These are phyloP conservation scores for Sitta europaea DNA, from an alignment of 2,113 vertebrate species.

Conservation along the genomic window DNA sequence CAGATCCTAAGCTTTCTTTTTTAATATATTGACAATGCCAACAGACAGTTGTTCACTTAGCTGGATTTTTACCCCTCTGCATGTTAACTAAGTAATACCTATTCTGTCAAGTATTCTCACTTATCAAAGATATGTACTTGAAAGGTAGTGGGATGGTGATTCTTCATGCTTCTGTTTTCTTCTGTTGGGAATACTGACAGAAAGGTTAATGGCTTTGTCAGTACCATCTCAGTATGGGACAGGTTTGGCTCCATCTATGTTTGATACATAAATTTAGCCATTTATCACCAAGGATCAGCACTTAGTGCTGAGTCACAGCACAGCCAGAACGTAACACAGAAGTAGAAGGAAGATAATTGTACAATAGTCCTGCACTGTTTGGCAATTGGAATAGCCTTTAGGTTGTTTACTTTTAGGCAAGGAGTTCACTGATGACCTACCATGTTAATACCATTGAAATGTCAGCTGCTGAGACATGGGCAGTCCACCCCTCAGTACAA, in stretches of 20 bases:
- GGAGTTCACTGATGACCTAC: background rate
- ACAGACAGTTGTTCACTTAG: background rate
- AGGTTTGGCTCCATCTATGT: background rate
- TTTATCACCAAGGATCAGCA: background rate
- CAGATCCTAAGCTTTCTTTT: background rate
- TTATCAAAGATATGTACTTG: background rate
- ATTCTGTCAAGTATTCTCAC: background rate
- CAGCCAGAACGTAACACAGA: background rate
- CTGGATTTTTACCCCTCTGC: background rate
- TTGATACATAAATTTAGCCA: background rate
- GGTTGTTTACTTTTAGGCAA: background rate
- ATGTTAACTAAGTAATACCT: background rate
- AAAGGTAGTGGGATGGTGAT: background rate
- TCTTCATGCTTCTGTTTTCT: fast-evolving
- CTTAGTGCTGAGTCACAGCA: background rate
- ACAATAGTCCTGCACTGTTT: background rate
- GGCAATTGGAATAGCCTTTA: background rate
- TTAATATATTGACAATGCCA: background rate
- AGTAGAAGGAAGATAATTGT: background rate
- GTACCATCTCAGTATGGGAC: background rate
- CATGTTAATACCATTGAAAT: background rate
- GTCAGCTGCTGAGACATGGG: background rate
- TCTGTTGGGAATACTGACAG: background rate
- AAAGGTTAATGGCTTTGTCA: background rate
- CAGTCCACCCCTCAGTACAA: background rate